phyloP scores from a whole-genome alignment of 2,113 vertebrate genomes.

The Apteryx owenii region DNA sequence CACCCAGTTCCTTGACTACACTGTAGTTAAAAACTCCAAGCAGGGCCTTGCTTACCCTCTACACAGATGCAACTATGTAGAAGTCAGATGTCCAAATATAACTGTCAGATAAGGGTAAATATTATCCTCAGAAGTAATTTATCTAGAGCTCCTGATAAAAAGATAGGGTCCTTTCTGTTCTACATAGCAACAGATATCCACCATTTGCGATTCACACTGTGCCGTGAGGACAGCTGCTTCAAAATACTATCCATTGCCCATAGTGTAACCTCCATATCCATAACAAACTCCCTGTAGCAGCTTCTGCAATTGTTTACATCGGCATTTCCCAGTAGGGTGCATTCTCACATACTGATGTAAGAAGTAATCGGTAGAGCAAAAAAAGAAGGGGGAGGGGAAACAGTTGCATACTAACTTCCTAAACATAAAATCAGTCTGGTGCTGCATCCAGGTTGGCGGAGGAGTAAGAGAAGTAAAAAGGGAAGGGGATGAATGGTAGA shows the following conservation, averaged over 20 bases:
- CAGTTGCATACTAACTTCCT: background rate
- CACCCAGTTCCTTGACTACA: background rate
- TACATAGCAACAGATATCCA: background rate
- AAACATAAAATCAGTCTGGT: background rate
- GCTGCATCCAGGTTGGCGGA: background rate
- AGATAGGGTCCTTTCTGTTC: background rate
- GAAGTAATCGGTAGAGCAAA: background rate
- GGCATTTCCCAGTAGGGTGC: background rate
- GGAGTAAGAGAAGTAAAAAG: background rate
- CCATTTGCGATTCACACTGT: background rate
- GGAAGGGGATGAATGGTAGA: background rate
- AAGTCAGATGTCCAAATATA: background rate
- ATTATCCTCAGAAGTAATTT: background rate
- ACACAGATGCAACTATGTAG: background rate
- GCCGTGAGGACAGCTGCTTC: background rate
- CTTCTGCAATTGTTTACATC: background rate
- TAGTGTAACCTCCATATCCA: background rate
- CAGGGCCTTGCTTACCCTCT: background rate
- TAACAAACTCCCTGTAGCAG: background rate
- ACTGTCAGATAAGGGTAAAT: background rate
- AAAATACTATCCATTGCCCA: background rate
- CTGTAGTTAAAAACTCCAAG: background rate
- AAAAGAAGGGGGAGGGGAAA: background rate
- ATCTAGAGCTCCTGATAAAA: background rate
- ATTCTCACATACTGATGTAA: background rate